Evolutionary conservation across 2,888 invertebrate species (phyloP), one percentile per base, ranked within the genome.

Genomic region (Hofmannophila pseudospretella): DNA sequence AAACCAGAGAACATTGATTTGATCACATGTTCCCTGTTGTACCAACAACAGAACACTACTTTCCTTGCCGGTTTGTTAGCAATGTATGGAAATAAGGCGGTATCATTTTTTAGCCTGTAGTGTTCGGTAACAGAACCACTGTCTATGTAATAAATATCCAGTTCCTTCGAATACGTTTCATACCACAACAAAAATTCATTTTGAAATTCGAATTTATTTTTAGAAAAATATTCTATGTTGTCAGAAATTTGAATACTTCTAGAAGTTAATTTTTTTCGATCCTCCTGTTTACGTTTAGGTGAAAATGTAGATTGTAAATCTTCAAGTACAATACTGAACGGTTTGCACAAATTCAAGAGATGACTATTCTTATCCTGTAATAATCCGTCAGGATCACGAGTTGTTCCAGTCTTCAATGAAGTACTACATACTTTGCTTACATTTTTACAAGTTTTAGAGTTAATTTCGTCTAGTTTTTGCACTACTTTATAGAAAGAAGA

Each of bases 21-120:
- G 52, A 29, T n/a, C 7, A 8, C 4, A 38, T 13, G 5, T 34
- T 59, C 45, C 36, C 62, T 54, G 14, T 41, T 30, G 32, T 45
- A 49, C 69, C 69, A 69, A 37, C 69, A 69, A 36, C 69, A 36
- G 13, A 12, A 23, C 4, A 9, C 14, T 14, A 14, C n/a, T 22
- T 7, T 4, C 1, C 11, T n/a, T 9, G 10, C n/a, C 4, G 7
- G 8, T 9, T 16, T 3, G 19, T 16, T 16, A 4, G 11, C 27
- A 12, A 27, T 23, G n/a, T 23, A 28, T 13, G 14, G 23, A 4
- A 23, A 23, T 23, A 23, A 23, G 8, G 4, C 23, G 23, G 4
- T 23, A 4, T n/a, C 8, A n/a, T 23, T n/a, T 23, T 9, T 9
- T 30, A 30, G 9, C 7, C 9, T 16, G 16, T 30, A 7, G 8